Conservation (phyloP, 2,113 vertebrate genomes). For the Podilymbus podiceps region DNA sequence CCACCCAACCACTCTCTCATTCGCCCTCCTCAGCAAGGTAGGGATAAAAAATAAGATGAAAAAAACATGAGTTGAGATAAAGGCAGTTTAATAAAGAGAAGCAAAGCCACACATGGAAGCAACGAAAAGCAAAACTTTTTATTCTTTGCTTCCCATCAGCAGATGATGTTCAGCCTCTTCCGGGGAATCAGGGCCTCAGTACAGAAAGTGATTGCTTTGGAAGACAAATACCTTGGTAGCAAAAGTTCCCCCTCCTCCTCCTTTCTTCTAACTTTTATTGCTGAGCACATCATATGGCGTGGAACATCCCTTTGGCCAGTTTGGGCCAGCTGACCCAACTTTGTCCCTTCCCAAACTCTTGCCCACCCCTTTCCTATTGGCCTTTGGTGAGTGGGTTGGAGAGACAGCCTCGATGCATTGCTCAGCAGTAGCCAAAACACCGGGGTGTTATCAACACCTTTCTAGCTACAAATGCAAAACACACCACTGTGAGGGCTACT, state of each 20-base stretch:
- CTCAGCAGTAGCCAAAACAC: not conserved
- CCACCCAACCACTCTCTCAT: not conserved
- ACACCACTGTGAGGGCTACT: not conserved
- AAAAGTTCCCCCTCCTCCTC: not conserved
- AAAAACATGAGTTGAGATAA: not conserved
- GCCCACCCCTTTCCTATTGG: not conserved
- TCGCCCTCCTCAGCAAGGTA: not conserved
- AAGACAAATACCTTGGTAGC: not conserved
- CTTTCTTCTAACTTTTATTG: not conserved
- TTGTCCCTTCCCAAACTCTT: not conserved
- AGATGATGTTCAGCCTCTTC: not conserved
- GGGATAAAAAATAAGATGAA: not conserved
- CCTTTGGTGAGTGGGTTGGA: not conserved
- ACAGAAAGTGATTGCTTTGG: accelerated
- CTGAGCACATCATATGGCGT: not conserved
- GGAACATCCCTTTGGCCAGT: not conserved
- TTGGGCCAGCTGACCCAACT: not conserved
- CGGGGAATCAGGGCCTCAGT: not conserved
- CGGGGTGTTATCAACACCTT: not conserved
- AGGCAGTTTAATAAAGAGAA: not conserved
- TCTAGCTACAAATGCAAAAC: not conserved
- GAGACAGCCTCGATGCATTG: not conserved
- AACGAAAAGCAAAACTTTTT: not conserved
- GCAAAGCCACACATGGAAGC: not conserved
- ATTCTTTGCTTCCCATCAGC: not conserved